These are phyloP conservation scores for Tachypleus tridentatus DNA, from an alignment of 1,140 invertebrate genomes.

Conservation along the genomic window DNA sequence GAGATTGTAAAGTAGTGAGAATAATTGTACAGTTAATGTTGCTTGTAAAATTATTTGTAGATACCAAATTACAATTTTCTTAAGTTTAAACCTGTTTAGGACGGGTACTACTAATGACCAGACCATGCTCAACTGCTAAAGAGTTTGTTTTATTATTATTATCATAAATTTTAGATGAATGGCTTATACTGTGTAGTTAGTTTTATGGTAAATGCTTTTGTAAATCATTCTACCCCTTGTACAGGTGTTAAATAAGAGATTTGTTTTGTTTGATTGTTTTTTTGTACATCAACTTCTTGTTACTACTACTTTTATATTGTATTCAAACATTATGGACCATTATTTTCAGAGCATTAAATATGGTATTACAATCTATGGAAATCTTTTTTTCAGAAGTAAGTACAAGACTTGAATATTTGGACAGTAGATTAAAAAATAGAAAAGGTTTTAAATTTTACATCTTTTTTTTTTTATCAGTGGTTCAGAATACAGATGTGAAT, in stretches of 20 bases:
- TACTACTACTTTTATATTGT: neutral
- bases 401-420: too few species aligned
- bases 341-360: neutral
- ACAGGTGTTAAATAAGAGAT: too few species aligned
- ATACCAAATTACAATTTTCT: neutral
- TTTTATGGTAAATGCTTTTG: neutral
- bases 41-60: neutral
- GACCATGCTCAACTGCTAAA: neutral
- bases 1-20: neutral
- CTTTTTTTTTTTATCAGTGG: too few species aligned
- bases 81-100: neutral
- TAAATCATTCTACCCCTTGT: too few species aligned
- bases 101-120: neutral
- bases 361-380: neutral
- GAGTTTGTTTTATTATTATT: neutral
- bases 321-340: neutral
- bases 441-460: too few species aligned
- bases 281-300: neutral
- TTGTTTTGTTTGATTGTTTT: neutral
- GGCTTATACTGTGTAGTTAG: neutral
- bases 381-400: too few species aligned
- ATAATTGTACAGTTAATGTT: neutral
- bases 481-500: too few species aligned
- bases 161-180: neutral
- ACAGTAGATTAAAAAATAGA: too few species aligned